Percentiles rank a stretch among this genome's conserved stretches.
Conservation (phyloP, 1,140 invertebrate species). For the Aleiodes sp. region DNA sequence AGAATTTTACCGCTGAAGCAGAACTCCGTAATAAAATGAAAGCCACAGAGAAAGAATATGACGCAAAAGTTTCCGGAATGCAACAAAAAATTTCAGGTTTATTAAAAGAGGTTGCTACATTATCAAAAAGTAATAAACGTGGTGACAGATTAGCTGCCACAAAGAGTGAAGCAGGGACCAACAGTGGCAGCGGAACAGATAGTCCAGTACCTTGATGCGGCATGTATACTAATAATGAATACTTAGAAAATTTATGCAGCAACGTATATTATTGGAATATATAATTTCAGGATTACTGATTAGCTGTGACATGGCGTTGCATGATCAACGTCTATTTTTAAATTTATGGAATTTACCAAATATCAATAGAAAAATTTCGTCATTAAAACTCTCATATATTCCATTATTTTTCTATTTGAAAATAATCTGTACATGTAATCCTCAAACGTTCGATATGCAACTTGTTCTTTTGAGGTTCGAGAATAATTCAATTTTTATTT, state of each 20-base stretch:
- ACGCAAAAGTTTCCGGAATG: conserved; percentile 81
- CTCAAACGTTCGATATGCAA: not conserved
- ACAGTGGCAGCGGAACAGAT: conserved; percentile 80
- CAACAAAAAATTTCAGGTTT: conserved; percentile 81
- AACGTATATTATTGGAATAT: not conserved
- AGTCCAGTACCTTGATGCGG: conserved; percentile 71
- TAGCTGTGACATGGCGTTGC: conserved; percentile 3
- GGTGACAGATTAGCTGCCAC: conserved; percentile 64
- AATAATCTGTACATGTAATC: not conserved
- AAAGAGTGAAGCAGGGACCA: conserved; percentile 68
- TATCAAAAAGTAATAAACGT: conserved; percentile 83
- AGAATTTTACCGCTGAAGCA: conserved; percentile 87
- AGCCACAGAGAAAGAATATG: conserved; percentile 80
- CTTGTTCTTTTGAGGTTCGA: not conserved
- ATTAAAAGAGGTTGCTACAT: conserved; percentile 84
- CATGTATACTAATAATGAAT: conserved; percentile 38
- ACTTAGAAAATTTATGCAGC: not conserved
- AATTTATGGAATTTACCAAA: not conserved
- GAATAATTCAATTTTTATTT: not conserved
- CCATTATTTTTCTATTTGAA: not conserved
- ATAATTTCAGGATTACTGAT: not conserved
- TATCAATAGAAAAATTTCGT: not conserved
- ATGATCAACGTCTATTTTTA: not conserved
- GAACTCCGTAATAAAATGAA: conserved; percentile 88
- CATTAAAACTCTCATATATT: not conserved